Conservation (phyloP, 2,797 vertebrate genomes). For the Alauda arvensis region DNA sequence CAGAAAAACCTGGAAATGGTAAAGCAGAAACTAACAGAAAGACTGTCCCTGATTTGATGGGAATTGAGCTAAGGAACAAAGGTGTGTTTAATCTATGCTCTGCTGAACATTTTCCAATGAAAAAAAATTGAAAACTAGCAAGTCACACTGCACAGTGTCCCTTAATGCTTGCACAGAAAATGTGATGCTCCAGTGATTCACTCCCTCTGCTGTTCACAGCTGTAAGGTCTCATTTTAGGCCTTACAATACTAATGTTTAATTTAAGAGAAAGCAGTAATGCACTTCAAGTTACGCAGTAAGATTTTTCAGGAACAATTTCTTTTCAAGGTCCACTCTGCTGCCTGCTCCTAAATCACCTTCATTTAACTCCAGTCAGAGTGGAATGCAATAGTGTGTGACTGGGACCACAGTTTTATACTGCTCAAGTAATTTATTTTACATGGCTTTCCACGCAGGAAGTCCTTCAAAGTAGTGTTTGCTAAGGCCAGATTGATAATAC, state of each 20-base stretch:
- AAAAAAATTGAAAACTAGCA: neutral
- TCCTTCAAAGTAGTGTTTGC: neutral
- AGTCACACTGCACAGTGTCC: neutral
- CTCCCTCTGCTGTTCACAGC: conserved; percentile 8
- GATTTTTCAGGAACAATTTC: neutral
- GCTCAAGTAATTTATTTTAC: neutral
- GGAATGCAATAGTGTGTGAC: neutral
- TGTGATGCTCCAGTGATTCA: neutral
- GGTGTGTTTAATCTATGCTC: neutral
- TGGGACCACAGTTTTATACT: neutral
- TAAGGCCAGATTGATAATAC: neutral
- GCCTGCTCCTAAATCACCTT: neutral
- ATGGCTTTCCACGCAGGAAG: neutral
- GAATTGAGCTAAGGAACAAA: neutral
- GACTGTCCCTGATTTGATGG: neutral
- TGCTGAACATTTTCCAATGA: neutral
- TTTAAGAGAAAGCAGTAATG: neutral
- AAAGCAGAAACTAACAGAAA: neutral
- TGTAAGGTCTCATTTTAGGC: neutral
- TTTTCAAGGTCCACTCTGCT: neutral
- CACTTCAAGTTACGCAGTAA: neutral
- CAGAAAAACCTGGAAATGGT: neutral
- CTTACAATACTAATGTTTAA: neutral
- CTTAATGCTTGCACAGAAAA: neutral
- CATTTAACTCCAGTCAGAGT: neutral